Percentiles rank a stretch among this genome's conserved stretches.
Conservation (phyloP, 2,888 invertebrate genomes). For the Drosophila emarginata region DNA sequence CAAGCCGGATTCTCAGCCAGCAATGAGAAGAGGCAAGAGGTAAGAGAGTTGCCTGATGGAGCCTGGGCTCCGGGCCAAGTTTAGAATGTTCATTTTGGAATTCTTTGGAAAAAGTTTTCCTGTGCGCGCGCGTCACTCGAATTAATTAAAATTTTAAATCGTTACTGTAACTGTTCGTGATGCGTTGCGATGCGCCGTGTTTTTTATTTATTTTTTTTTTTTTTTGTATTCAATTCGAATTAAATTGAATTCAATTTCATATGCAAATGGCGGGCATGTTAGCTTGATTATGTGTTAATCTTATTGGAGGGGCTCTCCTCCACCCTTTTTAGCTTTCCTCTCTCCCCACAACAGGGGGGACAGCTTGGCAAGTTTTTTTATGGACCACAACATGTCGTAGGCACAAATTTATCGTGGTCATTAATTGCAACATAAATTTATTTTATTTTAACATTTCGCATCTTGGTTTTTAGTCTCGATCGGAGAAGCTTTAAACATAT, state of each 20-base stretch:
- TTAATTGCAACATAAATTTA: slow-evolving; percentile 79
- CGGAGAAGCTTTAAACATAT: slow-evolving; percentile 71
- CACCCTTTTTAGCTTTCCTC: neutral
- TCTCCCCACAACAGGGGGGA: neutral
- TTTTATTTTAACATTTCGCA: slow-evolving; percentile 77
- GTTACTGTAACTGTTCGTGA: slow-evolving; percentile 53
- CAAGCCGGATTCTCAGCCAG: slow-evolving; percentile 6
- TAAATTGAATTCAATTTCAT: slow-evolving; percentile 72
- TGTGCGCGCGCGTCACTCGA: slow-evolving; percentile 30
- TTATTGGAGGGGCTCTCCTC: slow-evolving; percentile 35
- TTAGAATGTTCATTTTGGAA: slow-evolving; percentile 34
- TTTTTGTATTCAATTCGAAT: slow-evolving; percentile 50
- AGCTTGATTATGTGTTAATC: slow-evolving; percentile 78
- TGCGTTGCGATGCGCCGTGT: slow-evolving; percentile 17
- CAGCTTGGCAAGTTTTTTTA: slow-evolving; percentile 42
- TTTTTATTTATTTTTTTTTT: too few species aligned
- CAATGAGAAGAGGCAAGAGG: neutral
- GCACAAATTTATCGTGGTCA: slow-evolving; percentile 65
- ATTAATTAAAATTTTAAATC: slow-evolving; percentile 70
- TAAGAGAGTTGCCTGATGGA: neutral
- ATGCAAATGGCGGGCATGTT: slow-evolving; percentile 73
- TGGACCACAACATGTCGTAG: slow-evolving; percentile 67
- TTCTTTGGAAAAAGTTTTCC: slow-evolving; percentile 54
- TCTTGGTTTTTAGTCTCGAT: slow-evolving; percentile 54
- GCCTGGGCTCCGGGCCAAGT: slow-evolving; percentile 26